phyloP scores from a whole-genome alignment of 2,888 invertebrate genomes.

The Cartodere bifasciata region DNA sequence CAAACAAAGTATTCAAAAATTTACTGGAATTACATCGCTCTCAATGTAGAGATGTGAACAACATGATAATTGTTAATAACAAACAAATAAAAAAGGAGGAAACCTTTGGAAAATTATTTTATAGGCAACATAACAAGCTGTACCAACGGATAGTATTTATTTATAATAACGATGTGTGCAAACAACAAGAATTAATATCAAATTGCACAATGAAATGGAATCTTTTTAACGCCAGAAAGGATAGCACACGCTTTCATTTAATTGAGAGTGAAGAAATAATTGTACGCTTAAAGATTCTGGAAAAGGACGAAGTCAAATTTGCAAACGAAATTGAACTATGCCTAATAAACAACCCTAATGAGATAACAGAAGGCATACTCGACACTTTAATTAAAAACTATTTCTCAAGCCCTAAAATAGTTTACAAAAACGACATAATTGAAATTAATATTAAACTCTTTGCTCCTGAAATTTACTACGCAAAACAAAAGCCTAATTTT shows the following conservation, averaged over 20 bases:
- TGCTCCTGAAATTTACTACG: slow-evolving; percentile 31
- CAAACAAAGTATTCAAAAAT: too few species aligned
- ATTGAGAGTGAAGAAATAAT: slow-evolving; percentile 11
- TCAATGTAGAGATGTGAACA: too few species aligned
- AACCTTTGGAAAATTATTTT: too few species aligned
- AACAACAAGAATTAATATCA: too few species aligned
- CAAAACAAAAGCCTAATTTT: slow-evolving; percentile 22
- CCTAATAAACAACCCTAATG: slow-evolving; percentile 34
- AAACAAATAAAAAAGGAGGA: too few species aligned
- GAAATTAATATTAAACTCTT: slow-evolving; percentile 43
- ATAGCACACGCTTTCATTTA: slow-evolving; percentile 10
- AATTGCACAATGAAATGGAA: too few species aligned
- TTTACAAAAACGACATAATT: slow-evolving; percentile 52
- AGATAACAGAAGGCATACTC: slow-evolving; percentile 31
- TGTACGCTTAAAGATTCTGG: slow-evolving; percentile 12
- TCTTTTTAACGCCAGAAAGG: too few species aligned
- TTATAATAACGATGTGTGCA: too few species aligned
- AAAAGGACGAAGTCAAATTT: slow-evolving; percentile 17
- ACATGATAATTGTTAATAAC: too few species aligned
- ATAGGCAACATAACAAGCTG: too few species aligned
- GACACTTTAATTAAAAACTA: slow-evolving; percentile 52
- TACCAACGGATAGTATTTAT: too few species aligned
- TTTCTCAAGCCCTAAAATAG: slow-evolving; percentile 52
- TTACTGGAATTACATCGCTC: too few species aligned
- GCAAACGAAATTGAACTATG: slow-evolving; percentile 29